These are phyloP conservation scores for Diuraphis noxia DNA, from an alignment of 1,140 invertebrate species.

Conservation along the genomic window DNA sequence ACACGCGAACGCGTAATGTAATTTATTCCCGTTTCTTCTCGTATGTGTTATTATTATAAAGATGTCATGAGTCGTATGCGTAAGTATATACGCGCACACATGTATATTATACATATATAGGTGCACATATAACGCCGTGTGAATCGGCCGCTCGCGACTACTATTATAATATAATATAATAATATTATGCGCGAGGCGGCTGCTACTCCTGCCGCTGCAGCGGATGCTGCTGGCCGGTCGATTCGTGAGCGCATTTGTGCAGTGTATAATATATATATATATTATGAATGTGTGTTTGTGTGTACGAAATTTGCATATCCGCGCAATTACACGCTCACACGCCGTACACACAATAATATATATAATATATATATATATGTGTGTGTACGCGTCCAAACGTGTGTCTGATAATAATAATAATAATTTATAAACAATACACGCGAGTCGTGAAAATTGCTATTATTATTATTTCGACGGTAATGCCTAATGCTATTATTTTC, in stretches of 20 bases:
- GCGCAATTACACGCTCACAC: slow-evolving; percentile 37
- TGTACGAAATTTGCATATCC: slow-evolving; percentile 2
- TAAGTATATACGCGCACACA: background rate
- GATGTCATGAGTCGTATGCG: slow-evolving; percentile 27
- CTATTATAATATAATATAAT: background rate
- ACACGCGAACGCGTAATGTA: background rate
- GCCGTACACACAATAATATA: background rate
- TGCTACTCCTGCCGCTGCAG: background rate
- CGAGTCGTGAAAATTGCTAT: slow-evolving; percentile 25
- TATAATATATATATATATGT: background rate
- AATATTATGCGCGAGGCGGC: background rate
- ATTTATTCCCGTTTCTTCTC: slow-evolving; percentile 33
- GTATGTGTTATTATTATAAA: background rate
- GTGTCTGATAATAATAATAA: background rate
- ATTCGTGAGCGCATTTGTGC: slow-evolving; percentile 32
- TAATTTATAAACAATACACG: background rate
- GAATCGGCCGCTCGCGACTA: slow-evolving; percentile 8
- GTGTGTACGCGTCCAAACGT: background rate
- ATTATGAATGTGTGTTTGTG: background rate
- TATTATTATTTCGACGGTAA: background rate
- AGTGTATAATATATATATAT: background rate
- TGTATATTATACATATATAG: no score
- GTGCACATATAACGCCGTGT: background rate
- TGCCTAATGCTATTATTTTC: background rate
- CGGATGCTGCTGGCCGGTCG: background rate